Evolutionary conservation across 2,888 invertebrate genomes (phyloP), one percentile per base, ranked within the genome.

Genomic region (Lycaena phlaeas): DNA sequence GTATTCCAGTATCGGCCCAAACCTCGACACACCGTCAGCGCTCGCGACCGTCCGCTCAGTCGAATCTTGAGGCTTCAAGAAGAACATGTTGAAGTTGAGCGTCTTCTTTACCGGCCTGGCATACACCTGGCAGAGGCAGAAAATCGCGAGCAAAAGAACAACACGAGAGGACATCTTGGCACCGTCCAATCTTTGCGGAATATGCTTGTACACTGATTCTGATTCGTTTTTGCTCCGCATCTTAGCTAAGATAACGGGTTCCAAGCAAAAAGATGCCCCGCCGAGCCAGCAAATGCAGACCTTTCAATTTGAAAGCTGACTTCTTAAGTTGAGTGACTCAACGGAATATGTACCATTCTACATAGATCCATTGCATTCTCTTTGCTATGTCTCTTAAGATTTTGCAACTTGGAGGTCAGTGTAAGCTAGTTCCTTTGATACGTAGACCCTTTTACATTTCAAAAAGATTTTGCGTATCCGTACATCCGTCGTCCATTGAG

Each of bases 1-100:
- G 51, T 87, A 87, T 59, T 92, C 92, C 47, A 92, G 63, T 36
- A 91, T 68, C 1, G 90, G 89, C 4, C 92, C 91, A 60, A 92
- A 89, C 57, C 88, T 79, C 1, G 86, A 87, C 1, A 82, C 59
- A 0, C 78, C 79, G 25, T 79, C 74, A 0, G 77, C 76, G 1
- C 76, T 59, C 6, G 76, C 53, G 18, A 58, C 43, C 0, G 78
- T 62, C 10, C 76, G 66, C 38, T 76, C 72, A 0, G 71, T 58
- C 0, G 64, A 56, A 36, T 68, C 73, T 28, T 70, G 59, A n/a
- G 76, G 78, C 14, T 67, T 61, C n/a, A 81, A 62, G 36, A 79
- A 57, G 55, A 79, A 81, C 79, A 81, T 79, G 55, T 79, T 77
- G 57, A 81, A 81, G 55, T 76, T 81, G n/a, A 79, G 64, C 10